phyloP scores from a whole-genome alignment of 2,888 invertebrate genomes.

The Lepeophtheirus nordmannii region DNA sequence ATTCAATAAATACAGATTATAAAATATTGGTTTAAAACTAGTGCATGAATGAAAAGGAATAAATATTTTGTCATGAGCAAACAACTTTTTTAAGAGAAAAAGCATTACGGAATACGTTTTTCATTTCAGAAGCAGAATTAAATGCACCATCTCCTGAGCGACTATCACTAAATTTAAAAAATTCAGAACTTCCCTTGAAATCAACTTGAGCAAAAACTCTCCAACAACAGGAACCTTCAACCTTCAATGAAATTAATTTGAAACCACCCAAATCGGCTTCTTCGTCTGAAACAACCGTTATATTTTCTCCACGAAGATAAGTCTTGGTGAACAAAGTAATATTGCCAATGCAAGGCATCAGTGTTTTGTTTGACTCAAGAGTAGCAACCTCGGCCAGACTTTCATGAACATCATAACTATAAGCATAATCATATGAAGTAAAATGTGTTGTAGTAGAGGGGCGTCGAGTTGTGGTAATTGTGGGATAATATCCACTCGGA shows the following conservation, averaged over 20 bases:
- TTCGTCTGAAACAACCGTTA: neutral
- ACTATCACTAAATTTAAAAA: neutral
- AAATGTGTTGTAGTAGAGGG: neutral
- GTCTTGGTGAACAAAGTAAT: constrained; percentile 8
- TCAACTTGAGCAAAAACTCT: neutral
- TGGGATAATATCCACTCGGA: neutral
- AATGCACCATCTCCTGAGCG: neutral
- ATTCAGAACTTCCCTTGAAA: neutral
- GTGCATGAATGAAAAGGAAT: neutral
- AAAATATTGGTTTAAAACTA: neutral
- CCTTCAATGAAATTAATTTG: neutral
- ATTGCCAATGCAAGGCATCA: neutral
- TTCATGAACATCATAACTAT: neutral
- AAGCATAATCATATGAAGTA: neutral
- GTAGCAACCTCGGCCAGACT: too few species aligned
- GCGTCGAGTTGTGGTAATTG: neutral
- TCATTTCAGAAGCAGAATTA: neutral
- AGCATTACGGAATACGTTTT: neutral
- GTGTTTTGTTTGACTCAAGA: neutral
- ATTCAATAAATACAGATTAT: too few species aligned
- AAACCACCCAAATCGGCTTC: neutral
- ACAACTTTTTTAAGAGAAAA: neutral
- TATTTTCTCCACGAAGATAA: neutral
- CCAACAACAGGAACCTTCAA: constrained; percentile 7
- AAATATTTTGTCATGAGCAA: neutral